A percentile compares a stretch with the other conserved stretches of the same genome.
Conservation (phyloP, 1,140 invertebrate genomes). For the Aphelenchoides fujianensis region DNA sequence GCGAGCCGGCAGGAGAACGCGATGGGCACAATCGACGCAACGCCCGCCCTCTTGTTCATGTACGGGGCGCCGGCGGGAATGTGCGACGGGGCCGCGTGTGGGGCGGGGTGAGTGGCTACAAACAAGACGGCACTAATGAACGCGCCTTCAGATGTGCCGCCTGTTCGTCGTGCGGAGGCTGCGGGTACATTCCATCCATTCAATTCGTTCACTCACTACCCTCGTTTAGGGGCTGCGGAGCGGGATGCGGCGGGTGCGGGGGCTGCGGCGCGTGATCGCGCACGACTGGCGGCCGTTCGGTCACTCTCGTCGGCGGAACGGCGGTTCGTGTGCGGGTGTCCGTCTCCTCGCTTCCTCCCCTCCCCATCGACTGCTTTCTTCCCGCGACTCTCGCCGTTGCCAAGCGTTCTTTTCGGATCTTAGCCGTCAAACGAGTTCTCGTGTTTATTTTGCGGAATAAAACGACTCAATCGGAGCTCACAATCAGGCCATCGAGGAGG, state of each 20-base stretch:
- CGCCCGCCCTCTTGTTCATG: slow-evolving; percentile 45
- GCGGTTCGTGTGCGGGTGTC: too few species aligned
- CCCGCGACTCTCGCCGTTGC: too few species aligned
- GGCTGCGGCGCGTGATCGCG: background rate
- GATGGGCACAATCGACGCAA: slow-evolving; percentile 26
- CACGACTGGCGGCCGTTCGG: background rate
- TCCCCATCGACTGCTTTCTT: too few species aligned
- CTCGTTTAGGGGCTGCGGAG: background rate
- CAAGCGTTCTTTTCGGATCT: too few species aligned
- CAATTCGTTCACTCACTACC: background rate
- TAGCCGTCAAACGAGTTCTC: too few species aligned
- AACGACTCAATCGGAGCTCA: background rate
- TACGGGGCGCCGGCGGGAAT: slow-evolving; percentile 24
- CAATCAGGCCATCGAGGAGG: slow-evolving; percentile 4
- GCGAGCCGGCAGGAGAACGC: slow-evolving; percentile 41
- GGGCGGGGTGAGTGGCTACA: background rate
- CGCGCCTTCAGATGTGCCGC: slow-evolving; percentile 25
- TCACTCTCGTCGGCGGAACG: too few species aligned
- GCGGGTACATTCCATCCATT: slow-evolving; percentile 17
- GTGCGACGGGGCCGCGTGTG: slow-evolving; percentile 39
- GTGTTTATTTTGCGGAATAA: background rate
- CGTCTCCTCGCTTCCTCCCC: too few species aligned
- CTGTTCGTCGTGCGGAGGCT: slow-evolving; percentile 41
- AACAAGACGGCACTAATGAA: background rate
- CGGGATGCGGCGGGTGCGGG: background rate